Base-by-base conservation (phyloP, 2,888 invertebrate genomes). In the Lithophane socia region DNA sequence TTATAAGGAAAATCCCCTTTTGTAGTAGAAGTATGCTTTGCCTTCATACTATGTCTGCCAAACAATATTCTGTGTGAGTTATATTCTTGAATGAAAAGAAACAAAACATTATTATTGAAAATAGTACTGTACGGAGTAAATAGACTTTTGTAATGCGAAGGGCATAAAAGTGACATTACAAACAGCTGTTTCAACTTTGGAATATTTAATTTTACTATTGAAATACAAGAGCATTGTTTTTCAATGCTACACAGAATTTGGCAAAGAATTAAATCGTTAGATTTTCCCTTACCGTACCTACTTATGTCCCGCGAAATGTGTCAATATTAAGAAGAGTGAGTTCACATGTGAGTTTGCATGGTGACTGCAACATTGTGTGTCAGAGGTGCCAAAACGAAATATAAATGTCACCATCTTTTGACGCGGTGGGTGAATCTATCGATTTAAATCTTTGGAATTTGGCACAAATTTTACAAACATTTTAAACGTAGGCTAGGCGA, bases 141-240 rank as follows among this genome's bases (percentile, higher is more conserved):
- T 16, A 1, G 7, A 79, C 54, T 47, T 47, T 63, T 24, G n/a
- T 73, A 54, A 13, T 42, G 3, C n/a, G 49, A 61, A 75, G 61
- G 56, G 21, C 49, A 49, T 58, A 29, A 54, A n/a, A 44, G 13
- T 73, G 18, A 66, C 52, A 69, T 70, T 64, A 42, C 37, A 29
- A 78, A 74, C 78, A 77, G 47, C 72, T 83, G 79, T 75, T 66
- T 42, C 3, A 69, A 70, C 56, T 66, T 44, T 63, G 24, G 10
- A 65, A 49, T 60, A 61, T n/a, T 9, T 18, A 44, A n/a, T 9
- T 69, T 69, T 70, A 49, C 18, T 64, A 49, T 29, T 56, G 9
- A 60, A 66, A 54, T 42, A 44, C 3, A 72, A 16, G 4, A 13
- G 3, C 58, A 49, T 49, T 56, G 58, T 24, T 10, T 52, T 79